phyloP scores from a whole-genome alignment of 2,113 vertebrate genomes.

The Panthera leo region DNA sequence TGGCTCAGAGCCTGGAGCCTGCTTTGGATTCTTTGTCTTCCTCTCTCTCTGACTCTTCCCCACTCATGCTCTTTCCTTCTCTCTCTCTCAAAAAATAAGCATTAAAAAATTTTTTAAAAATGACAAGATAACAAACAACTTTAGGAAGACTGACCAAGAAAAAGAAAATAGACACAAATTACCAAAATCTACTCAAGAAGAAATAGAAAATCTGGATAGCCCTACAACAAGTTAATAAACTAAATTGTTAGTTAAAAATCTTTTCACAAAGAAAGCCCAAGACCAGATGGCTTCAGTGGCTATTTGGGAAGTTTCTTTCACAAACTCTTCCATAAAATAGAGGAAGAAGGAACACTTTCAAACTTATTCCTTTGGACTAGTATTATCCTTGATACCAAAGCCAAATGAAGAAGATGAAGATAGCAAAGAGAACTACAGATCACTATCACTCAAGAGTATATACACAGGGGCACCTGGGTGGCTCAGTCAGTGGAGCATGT shows the following conservation, averaged over 20 bases:
- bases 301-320: neutral
- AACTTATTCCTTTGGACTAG: neutral
- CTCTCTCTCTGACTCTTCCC: too few relatives aligned
- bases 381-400: neutral
- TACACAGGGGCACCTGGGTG: neutral
- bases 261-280: neutral
- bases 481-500: neutral
- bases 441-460: neutral
- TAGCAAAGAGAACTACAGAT: neutral
- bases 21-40: too few relatives aligned
- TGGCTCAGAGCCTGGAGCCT: too few relatives aligned
- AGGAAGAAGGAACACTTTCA: neutral
- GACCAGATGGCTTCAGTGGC: neutral
- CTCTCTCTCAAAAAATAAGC: too few relatives aligned
- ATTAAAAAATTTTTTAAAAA: neutral
- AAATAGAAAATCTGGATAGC: neutral
- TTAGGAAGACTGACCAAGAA: neutral
- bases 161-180: neutral
- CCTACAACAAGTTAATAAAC: neutral
- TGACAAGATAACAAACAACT: neutral
- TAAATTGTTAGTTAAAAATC: neutral
- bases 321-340: neutral
- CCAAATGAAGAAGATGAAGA: neutral
- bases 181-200: neutral
- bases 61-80: too few relatives aligned